Conservation (phyloP, 2,113 vertebrate species). For the Caloenas nicobarica region DNA sequence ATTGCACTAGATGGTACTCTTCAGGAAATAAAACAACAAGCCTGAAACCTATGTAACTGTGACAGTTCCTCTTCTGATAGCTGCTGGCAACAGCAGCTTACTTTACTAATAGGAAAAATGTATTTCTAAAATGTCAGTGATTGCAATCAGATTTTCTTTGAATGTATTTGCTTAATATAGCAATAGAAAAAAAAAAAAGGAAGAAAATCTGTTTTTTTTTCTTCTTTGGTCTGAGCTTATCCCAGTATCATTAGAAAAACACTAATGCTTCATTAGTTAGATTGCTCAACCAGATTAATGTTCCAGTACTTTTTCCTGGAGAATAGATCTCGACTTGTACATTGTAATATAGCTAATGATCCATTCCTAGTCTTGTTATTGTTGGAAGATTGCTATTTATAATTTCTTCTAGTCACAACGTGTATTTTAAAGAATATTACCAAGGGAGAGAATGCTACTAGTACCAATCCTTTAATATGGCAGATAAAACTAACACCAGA, state of each 20-base stretch:
- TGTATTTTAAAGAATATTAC: not conserved
- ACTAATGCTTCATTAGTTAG: not conserved
- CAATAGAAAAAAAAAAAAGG: not conserved
- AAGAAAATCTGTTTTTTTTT: not conserved
- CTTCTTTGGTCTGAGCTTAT: not conserved
- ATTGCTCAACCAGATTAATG: conserved; percentile 24
- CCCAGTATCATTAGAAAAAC: conserved; percentile 13
- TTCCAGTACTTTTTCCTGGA: conserved; percentile 16
- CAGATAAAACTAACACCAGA: no score
- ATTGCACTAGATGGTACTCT: not conserved
- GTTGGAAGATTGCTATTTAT: conserved; percentile 26
- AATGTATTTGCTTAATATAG: not conserved
- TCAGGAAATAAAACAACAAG: conserved; percentile 5
- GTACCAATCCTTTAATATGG: not conserved
- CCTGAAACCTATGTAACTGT: not conserved
- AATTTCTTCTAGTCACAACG: not conserved
- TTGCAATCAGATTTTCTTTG: not conserved
- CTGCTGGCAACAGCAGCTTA: not conserved
- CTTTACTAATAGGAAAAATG: not conserved
- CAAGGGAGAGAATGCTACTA: not conserved
- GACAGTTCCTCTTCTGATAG: not conserved
- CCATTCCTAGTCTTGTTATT: conserved; percentile 3
- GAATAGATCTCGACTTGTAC: not conserved
- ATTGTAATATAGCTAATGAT: conserved; percentile 27
- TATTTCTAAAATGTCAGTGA: conserved; percentile 19